Conservation (phyloP, 2,888 invertebrate genomes). For the Mimas tiliae region DNA sequence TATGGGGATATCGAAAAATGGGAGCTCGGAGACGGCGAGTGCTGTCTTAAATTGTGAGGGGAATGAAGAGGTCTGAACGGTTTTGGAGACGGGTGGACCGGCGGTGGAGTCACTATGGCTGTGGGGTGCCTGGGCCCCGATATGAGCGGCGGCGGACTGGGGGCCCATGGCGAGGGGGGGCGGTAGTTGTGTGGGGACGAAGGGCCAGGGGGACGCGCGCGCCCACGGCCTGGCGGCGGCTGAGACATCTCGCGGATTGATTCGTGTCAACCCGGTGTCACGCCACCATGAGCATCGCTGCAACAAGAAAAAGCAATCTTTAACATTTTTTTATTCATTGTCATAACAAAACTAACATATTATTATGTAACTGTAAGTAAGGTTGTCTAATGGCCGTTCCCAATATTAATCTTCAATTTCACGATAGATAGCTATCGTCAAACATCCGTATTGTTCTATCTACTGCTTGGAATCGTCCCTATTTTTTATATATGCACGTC, state of each 20-base stretch:
- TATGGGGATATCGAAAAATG: slow-evolving; percentile 82
- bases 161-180: slow-evolving; percentile 90
- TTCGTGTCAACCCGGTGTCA: slow-evolving; percentile 82
- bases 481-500: too few relatives aligned
- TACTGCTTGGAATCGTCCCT: too few relatives aligned
- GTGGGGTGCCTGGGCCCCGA: slow-evolving; percentile 85
- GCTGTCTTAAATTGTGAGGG: slow-evolving; percentile 74
- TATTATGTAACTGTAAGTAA: too few relatives aligned
- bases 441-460: too few relatives aligned
- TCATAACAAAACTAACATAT: too few relatives aligned
- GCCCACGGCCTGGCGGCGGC: slow-evolving; percentile 80
- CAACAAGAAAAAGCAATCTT: slow-evolving; percentile 55
- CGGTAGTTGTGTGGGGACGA: slow-evolving; percentile 88
- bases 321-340: background rate
- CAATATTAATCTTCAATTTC: too few relatives aligned
- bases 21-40: slow-evolving; percentile 78
- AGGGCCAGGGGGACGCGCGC: slow-evolving; percentile 74
- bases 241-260: slow-evolving; percentile 83
- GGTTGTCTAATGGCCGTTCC: too few relatives aligned
- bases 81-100: slow-evolving; percentile 83
- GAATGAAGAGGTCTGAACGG: slow-evolving; percentile 79
- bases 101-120: slow-evolving; percentile 84
- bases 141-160: slow-evolving; percentile 89
- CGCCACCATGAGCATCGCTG: slow-evolving; percentile 81
- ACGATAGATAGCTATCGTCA: too few relatives aligned